Percentiles rank a stretch among this genome's conserved stretches.
phyloP scores from a whole-genome alignment of 2,113 vertebrate genomes.

The Periophthalmus modestus region DNA sequence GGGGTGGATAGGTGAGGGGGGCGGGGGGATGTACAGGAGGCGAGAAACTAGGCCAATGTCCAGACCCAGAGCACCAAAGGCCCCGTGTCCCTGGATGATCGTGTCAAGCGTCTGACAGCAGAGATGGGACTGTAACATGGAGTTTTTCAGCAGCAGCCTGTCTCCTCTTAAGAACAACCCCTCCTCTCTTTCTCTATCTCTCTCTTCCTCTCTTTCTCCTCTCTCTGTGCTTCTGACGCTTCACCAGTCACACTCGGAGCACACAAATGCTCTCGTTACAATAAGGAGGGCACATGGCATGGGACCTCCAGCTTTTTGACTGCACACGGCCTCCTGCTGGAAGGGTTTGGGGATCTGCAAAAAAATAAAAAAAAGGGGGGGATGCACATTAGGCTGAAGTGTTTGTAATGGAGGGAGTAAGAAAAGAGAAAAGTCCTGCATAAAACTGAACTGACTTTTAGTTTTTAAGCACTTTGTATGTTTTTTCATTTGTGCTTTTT shows the following conservation, averaged over 20 bases:
- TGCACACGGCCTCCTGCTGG: constrained; percentile 68
- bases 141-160: constrained; percentile 68
- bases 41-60: constrained; percentile 79
- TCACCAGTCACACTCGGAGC: constrained; percentile 78
- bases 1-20: constrained; percentile 17
- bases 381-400: too few relatives aligned
- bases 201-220: constrained; percentile 13
- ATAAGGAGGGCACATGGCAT: constrained; percentile 81
- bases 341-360: constrained; percentile 62
- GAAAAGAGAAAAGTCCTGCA: too few relatives aligned
- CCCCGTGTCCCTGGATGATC: constrained; percentile 70
- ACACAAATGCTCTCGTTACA: constrained; percentile 79
- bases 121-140: constrained; percentile 74
- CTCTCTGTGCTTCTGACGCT: constrained; percentile 31
- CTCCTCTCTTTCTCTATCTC: neutral
- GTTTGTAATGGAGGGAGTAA: too few relatives aligned
- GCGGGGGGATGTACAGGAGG: constrained; percentile 25
- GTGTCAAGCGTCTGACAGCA: constrained; percentile 79
- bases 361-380: constrained; percentile 11
- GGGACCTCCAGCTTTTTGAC: constrained; percentile 74
- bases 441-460: too few relatives aligned
- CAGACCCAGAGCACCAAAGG: constrained; percentile 74
- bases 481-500: too few relatives aligned
- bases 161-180: constrained; percentile 75
- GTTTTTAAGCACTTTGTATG: too few relatives aligned